Conservation (phyloP, 2,113 vertebrate genomes). For the Sciurus niger region DNA sequence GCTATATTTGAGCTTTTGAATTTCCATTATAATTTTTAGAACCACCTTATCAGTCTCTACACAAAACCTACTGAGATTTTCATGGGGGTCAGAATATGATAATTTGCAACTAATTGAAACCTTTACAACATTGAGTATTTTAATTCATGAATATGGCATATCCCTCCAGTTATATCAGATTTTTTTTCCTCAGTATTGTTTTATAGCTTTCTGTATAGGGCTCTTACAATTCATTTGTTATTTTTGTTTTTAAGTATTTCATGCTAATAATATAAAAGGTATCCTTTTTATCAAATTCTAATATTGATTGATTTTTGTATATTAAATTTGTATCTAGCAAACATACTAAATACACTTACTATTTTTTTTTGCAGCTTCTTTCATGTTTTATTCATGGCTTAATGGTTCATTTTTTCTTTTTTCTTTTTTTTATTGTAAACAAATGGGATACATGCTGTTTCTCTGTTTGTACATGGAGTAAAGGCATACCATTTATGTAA, state of each 20-base stretch:
- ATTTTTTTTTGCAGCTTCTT: background rate
- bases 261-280: background rate
- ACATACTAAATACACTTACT: background rate
- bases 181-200: slow-evolving; percentile 7
- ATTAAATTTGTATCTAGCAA: background rate
- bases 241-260: background rate
- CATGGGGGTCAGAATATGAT: background rate
- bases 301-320: background rate
- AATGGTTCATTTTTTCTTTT: too few relatives aligned
- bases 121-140: background rate
- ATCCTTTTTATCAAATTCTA: background rate
- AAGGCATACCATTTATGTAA: too few relatives aligned
- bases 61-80: background rate
- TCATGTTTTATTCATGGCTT: too few relatives aligned
- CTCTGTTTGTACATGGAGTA: too few relatives aligned
- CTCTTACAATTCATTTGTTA: background rate
- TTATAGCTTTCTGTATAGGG: background rate
- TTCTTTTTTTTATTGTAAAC: too few relatives aligned
- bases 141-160: background rate
- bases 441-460: too few relatives aligned
- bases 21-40: slow-evolving; percentile 30
- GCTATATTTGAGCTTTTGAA: background rate
- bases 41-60: background rate
- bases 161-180: background rate
- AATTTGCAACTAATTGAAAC: background rate